A percentile compares a stretch with the other conserved stretches of the same genome.
Evolutionary conservation across 2,888 invertebrate genomes (phyloP).

Genomic region (Biston stratarius): DNA sequence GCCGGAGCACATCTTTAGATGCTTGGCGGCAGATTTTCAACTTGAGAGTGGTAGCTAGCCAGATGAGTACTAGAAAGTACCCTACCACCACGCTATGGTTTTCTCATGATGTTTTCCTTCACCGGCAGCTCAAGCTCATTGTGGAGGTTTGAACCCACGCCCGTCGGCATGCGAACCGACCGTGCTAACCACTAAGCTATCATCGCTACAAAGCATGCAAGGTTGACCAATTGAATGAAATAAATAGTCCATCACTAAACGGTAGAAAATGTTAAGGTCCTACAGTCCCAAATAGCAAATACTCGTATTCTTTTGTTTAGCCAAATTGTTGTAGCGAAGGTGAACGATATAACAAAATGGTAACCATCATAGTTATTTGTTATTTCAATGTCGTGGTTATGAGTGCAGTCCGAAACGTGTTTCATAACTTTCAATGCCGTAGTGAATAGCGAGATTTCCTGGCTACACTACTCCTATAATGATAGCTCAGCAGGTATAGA

Average conservation of each 20-base stretch:
- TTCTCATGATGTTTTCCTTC: no score
- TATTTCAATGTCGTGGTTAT: slow-evolving; percentile 10
- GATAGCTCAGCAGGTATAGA: no score
- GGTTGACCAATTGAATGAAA: not conserved
- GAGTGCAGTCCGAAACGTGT: not conserved
- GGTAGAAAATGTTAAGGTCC: slow-evolving; percentile 32
- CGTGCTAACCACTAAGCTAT: no score
- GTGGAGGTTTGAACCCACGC: no score
- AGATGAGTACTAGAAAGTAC: no score
- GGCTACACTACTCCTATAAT: not conserved
- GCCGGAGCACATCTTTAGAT: no score
- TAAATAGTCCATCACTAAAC: slow-evolving; percentile 31
- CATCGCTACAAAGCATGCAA: slow-evolving; percentile 1
- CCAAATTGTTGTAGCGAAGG: slow-evolving; percentile 31
- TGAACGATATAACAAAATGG: slow-evolving; percentile 29
- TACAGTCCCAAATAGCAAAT: slow-evolving; percentile 10
- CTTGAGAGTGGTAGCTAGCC: no score
- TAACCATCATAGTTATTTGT: slow-evolving; percentile 11
- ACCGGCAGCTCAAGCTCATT: no score
- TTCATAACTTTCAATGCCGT: slow-evolving; percentile 1
- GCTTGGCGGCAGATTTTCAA: no score
- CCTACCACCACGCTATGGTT: no score
- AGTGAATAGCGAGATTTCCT: not conserved
- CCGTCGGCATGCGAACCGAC: no score
- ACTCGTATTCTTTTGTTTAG: slow-evolving; percentile 25